Evolutionary conservation across 2,113 vertebrate species (phyloP).

Genomic region (Hystrix brachyura): DNA sequence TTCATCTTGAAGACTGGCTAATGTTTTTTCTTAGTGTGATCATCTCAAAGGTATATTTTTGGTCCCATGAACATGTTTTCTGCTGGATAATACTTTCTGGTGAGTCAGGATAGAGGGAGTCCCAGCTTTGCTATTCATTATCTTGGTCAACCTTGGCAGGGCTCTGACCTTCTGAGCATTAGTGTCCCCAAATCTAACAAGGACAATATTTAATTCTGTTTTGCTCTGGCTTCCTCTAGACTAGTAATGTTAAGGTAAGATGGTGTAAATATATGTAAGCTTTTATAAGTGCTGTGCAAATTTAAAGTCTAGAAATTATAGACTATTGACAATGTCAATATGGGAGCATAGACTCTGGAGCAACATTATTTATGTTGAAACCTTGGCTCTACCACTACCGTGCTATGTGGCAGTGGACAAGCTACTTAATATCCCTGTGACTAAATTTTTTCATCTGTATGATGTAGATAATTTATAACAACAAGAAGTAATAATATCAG

Average conservation of each 20-base stretch:
- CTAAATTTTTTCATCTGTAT: constrained; percentile 27
- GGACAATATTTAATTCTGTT: neutral
- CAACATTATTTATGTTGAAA: neutral
- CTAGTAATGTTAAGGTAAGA: constrained; percentile 12
- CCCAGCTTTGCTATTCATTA: neutral
- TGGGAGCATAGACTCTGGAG: neutral
- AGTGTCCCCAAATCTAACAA: neutral
- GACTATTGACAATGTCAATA: neutral
- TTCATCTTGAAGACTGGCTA: neutral
- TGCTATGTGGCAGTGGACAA: neutral
- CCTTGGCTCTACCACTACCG: neutral
- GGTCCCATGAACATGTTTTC: neutral
- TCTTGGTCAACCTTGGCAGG: neutral
- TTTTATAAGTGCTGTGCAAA: neutral
- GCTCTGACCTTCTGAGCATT: neutral
- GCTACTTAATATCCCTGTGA: neutral
- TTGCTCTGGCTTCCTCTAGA: constrained; percentile 19
- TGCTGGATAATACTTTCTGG: neutral
- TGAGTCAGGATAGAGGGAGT: neutral
- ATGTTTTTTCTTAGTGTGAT: neutral
- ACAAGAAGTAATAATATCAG: neutral
- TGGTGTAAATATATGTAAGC: neutral
- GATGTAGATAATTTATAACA: neutral
- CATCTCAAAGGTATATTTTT: constrained; percentile 11
- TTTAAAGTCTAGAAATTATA: constrained; percentile 31